Evolutionary conservation across 2,888 invertebrate species (phyloP).

Genomic region (Zygothrica quintamaculata): DNA sequence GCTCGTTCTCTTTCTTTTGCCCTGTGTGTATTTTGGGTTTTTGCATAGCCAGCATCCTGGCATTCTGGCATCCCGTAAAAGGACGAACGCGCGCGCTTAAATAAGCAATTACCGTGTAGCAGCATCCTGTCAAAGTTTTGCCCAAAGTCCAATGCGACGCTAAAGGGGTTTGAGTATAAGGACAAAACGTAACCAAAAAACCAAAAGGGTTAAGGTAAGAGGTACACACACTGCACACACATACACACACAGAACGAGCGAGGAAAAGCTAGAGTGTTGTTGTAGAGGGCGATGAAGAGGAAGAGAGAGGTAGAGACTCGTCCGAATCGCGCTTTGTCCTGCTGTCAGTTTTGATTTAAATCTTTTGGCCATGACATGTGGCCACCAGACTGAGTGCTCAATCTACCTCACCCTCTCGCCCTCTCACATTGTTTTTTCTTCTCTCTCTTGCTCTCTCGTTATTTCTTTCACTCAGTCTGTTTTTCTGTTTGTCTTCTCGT

Average conservation of each 20-base stretch:
- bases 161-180: constrained; percentile 39
- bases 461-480: background rate
- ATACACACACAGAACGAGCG: background rate
- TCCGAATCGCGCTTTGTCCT: constrained; percentile 33
- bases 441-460: background rate
- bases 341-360: constrained; percentile 78
- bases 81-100: constrained; percentile 77
- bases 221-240: constrained; percentile 1
- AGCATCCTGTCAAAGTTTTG: constrained; percentile 76
- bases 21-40: constrained; percentile 16
- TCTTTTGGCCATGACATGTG: constrained; percentile 75
- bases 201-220: constrained; percentile 63
- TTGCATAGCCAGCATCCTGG: constrained; percentile 40
- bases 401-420: background rate
- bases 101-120: constrained; percentile 78
- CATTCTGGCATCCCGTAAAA: constrained; percentile 69
- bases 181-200: constrained; percentile 33
- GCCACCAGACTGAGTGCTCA: constrained; percentile 54
- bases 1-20: constrained; percentile 26
- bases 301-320: constrained; percentile 1
- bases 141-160: constrained; percentile 57
- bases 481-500: too few relatives aligned
- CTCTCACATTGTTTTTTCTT: background rate
- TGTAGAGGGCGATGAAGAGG: too few relatives aligned
- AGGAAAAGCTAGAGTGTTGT: too few relatives aligned